Base-by-base conservation (phyloP, 1,140 invertebrate species). In the Diachasmimorpha longicaudata region DNA sequence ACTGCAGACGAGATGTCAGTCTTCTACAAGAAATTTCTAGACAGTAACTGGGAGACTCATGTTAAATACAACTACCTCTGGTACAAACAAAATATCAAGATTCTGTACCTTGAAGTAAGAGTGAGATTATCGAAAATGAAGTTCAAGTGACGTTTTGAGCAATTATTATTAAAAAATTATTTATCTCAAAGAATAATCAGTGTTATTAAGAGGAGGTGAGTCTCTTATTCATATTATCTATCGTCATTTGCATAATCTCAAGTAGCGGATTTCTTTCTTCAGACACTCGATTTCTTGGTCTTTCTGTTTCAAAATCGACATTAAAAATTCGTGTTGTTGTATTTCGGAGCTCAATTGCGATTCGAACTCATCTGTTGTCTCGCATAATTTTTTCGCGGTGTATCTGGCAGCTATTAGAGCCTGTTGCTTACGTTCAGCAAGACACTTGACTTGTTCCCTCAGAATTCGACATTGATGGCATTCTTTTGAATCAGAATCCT, bases 1-100 rank as follows among this genome's bases (percentile, higher is more conserved):
- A 91, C 92, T 19, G 91, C 95, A 0, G 95, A 96, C 86, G 93
- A 96, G 87, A 94, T 96, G 93, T 96, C 95, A 80, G 91, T 93
- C 21, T 96, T 96, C 88, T 96, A 96, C 82, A 96, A 95, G 89
- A 81, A 91, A 55, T 96, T 96, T 85, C 86, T 95, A 46, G 94
- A 95, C 81, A 92, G 93, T 83, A 94, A 95, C 82, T 94, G 93
- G 93, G 91, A 90, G 80, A 88, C 85, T 2, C 94, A 95, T 84
- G 80, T 93, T 0, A 86, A 89, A 79, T 95, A 95, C 82, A 95
- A 95, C 81, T 87, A 92, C 37, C 90, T 91, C 52, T 95, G 94
- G 94, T 95, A 95, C 82, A 92, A 91, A 77, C 93, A 90, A 79
- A 94, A 95, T 87, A 85, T 93, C 72, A 87, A 87, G n/a, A 83